Percentiles rank a stretch among this genome's conserved stretches.
phyloP scores from a whole-genome alignment of 2,888 invertebrate species.

The Tanypteryx hageni region DNA sequence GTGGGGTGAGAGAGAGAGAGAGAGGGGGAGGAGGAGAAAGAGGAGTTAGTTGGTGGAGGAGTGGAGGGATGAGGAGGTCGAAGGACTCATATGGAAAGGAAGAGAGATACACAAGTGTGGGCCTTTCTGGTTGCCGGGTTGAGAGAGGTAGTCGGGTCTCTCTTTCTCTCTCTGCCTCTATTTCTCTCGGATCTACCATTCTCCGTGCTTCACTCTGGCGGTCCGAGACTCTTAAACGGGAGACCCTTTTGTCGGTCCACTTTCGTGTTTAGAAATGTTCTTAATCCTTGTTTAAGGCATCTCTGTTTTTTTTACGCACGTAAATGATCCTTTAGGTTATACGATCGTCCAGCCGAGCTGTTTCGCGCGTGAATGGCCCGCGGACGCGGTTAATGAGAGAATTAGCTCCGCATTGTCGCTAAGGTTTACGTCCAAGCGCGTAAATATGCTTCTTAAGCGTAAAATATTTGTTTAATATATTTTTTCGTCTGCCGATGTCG shows the following conservation, averaged over 20 bases:
- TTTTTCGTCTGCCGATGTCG: not conserved
- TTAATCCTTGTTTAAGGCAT: not conserved
- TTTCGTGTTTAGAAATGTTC: not conserved
- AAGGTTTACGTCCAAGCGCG: not conserved
- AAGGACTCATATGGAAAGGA: not conserved
- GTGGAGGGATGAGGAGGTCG: not conserved
- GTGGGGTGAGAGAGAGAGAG: not conserved
- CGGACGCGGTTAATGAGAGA: not conserved
- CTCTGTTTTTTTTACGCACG: not conserved
- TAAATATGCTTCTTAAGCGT: not conserved
- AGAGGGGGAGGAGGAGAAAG: not conserved
- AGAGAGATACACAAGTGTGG: not conserved
- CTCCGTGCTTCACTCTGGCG: not conserved
- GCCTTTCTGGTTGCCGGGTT: not conserved
- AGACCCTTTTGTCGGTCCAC: not conserved
- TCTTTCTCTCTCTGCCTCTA: too few species aligned
- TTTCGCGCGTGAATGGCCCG: not conserved
- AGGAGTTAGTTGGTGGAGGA: not conserved
- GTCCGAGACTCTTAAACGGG: not conserved
- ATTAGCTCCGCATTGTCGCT: too few species aligned
- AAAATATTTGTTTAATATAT: not conserved
- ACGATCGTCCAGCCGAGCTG: not conserved
- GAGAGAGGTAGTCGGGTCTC: not conserved
- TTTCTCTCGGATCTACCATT: not conserved
- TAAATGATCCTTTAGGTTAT: not conserved